These are phyloP conservation scores for Lycopodina hypogea DNA, from an alignment of 37 sponge, comb jelly and placozoan genomes.

Conservation along the genomic window DNA sequence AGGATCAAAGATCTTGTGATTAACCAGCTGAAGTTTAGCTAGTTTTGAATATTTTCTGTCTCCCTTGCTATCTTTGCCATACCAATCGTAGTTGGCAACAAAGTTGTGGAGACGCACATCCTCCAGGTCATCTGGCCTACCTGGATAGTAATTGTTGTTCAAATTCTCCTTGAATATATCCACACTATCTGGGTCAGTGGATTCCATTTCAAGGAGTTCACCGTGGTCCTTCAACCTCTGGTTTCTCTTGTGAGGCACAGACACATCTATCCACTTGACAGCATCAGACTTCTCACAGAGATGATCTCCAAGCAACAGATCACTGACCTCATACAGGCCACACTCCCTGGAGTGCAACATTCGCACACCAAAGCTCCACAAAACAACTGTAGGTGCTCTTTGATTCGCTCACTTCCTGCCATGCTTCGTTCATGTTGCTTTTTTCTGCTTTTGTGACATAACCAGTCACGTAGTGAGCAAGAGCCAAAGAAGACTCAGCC, in stretches of 20 bases:
- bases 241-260: constrained; percentile 36
- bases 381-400: constrained; percentile 23
- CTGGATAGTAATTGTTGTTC: too few relatives aligned
- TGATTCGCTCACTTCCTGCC: constrained; percentile 33
- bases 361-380: constrained; percentile 40
- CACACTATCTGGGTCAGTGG: constrained; percentile 15
- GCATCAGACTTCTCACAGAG: constrained; percentile 40
- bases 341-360: constrained; percentile 32
- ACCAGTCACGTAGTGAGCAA: constrained; percentile 52
- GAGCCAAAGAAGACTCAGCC: constrained; percentile 44
- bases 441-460: constrained; percentile 66
- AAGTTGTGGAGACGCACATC: constrained; percentile 46
- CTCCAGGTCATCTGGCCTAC: constrained; percentile 44
- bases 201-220: constrained; percentile 30
- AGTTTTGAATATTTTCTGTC: constrained; percentile 17
- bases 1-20: too few relatives aligned
- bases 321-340: constrained; percentile 52
- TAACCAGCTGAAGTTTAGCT: not conserved
- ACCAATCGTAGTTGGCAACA: too few relatives aligned
- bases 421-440: constrained; percentile 52
- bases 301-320: constrained; percentile 52
- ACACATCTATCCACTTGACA: constrained; percentile 42
- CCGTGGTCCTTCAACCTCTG: constrained; percentile 23
- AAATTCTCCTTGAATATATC: constrained; percentile 37
- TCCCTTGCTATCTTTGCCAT: constrained; percentile 13